Evolutionary conservation across 1,140 invertebrate genomes (phyloP).

Genomic region (Holotrichia oblita): DNA sequence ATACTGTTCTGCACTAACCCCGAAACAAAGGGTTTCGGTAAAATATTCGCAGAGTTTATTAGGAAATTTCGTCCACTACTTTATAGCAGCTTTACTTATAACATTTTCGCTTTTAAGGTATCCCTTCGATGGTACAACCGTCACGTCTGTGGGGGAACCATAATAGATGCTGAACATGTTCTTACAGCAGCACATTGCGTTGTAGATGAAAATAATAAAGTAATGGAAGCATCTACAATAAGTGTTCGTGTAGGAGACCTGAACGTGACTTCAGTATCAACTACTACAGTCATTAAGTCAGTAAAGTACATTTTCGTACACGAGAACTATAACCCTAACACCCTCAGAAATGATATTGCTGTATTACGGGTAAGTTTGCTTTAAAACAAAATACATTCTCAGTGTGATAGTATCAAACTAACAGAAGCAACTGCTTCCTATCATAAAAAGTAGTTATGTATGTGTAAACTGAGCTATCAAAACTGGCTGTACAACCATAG

Average conservation of each 20-base stretch:
- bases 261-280: conserved; percentile 15
- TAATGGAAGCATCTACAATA: conserved; percentile 43
- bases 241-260: conserved; percentile 46
- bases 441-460: too few relatives aligned
- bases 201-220: conserved; percentile 42
- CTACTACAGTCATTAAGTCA: conserved; percentile 37
- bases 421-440: too few relatives aligned
- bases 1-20: too few relatives aligned
- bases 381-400: too few relatives aligned
- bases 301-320: conserved; percentile 43
- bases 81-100: too few relatives aligned
- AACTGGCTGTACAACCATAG: too few relatives aligned
- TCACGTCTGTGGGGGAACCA: conserved; percentile 68
- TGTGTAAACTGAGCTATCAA: neutral
- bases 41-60: too few relatives aligned
- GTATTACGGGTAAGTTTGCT: conserved; percentile 43
- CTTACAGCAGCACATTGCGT: conserved; percentile 72
- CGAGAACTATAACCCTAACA: conserved; percentile 42
- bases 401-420: neutral
- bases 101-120: neutral
- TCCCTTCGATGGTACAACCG: neutral
- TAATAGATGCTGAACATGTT: conserved; percentile 63
- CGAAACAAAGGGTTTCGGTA: too few relatives aligned
- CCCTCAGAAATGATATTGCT: conserved; percentile 45
- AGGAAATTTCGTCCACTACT: too few relatives aligned